Evolutionary conservation across 2,797 vertebrate genomes (phyloP), one percentile per base, ranked within the genome.

Genomic region (Zenarchopterus dispar): DNA sequence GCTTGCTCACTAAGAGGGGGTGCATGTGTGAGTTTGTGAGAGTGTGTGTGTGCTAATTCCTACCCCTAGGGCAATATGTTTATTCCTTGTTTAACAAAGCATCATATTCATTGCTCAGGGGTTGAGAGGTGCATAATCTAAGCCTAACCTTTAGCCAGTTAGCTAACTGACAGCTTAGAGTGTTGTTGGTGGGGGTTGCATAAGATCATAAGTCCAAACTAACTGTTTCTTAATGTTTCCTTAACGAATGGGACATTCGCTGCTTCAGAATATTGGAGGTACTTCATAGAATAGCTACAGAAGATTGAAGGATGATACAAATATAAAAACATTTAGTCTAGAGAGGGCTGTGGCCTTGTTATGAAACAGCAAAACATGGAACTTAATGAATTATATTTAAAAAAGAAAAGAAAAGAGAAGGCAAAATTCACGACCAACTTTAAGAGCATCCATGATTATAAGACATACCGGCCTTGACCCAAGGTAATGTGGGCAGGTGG

Each of bases 51-150:
- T 39, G 28, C 28, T 68, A 94, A 95, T 94, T 93, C 94, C 90
- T 59, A 90, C 90, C 92, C 92, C 85, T 84, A 67, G 90, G 90
- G 91, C 92, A 93, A 92, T 94, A 95, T 94, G 94, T 95, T 95
- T 94, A 94, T 81, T 84, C 89, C 83, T 88, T 84, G 86, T 92
- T 91, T 92, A 94, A 97, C 95, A 97, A 97, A 96, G 95, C 91
- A 85, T 90, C 84, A 93, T 93, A 96, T 96, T 98, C 94, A 97
- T 93, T 90, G 56, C 82, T 70, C 48, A 50, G 91, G 89, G 93
- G 92, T 92, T 92, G 91, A 93, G 93, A 94, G 86, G 90, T 91
- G 87, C 91, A 89, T 90, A 94, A 93, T 90, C 93, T 94, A 79
- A 85, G 84, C 73, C 82, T 84, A 80, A 89, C 91, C 92, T 93